Percentiles rank a stretch among this genome's conserved stretches.
Evolutionary conservation across 2,888 invertebrate species (phyloP).

Genomic region (Latheticus oryzae): DNA sequence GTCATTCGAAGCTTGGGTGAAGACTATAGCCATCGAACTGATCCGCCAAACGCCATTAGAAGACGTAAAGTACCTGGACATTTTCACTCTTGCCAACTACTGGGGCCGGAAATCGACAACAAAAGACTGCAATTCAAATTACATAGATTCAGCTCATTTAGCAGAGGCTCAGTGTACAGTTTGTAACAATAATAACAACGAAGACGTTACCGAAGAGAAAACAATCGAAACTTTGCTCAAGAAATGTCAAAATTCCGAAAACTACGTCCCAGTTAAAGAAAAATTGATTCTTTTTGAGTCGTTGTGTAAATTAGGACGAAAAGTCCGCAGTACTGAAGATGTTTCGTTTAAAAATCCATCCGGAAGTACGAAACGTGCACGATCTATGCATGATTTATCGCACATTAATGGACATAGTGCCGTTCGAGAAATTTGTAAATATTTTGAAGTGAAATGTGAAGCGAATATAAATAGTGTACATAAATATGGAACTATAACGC

Average conservation of each 20-base stretch:
- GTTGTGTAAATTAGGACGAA: slow-evolving; percentile 72
- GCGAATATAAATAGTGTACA: slow-evolving; percentile 31
- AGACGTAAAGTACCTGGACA: slow-evolving; percentile 78
- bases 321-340: slow-evolving; percentile 75
- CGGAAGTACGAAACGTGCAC: slow-evolving; percentile 70
- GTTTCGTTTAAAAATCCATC: slow-evolving; percentile 66
- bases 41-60: slow-evolving; percentile 81
- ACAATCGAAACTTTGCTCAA: slow-evolving; percentile 67
- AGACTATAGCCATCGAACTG: slow-evolving; percentile 79
- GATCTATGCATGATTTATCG: slow-evolving; percentile 75
- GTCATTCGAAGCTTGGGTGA: slow-evolving; percentile 80
- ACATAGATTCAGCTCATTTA: slow-evolving; percentile 33
- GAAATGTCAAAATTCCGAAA: slow-evolving; percentile 70
- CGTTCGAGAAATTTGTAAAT: slow-evolving; percentile 77
- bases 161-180: neutral
- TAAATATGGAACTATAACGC: slow-evolving; percentile 31
- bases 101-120: slow-evolving; percentile 54
- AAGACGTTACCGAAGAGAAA: slow-evolving; percentile 57
- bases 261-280: slow-evolving; percentile 78
- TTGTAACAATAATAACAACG: slow-evolving; percentile 18
- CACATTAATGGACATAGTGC: slow-evolving; percentile 64
- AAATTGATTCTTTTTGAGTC: slow-evolving; percentile 79
- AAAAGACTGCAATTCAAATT: slow-evolving; percentile 59
- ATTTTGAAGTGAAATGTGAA: slow-evolving; percentile 67
- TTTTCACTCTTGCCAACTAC: slow-evolving; percentile 70